Percentiles rank a stretch among this genome's conserved stretches.
Conservation (phyloP, 2,797 vertebrate genomes). For the Halcyon chelicuti region DNA sequence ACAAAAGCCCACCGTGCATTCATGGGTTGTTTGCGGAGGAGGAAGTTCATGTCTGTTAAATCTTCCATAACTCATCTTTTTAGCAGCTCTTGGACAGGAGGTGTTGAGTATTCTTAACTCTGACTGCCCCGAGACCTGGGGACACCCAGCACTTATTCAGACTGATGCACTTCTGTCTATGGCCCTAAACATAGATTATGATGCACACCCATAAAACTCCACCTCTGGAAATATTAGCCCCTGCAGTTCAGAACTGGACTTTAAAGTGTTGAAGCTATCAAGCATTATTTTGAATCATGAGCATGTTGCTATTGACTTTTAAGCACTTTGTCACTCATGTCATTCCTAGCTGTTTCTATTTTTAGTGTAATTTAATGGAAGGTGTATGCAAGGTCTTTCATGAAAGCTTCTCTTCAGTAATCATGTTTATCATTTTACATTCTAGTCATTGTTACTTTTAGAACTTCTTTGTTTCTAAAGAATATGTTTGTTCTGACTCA, state of each 20-base stretch:
- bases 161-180: neutral
- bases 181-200: neutral
- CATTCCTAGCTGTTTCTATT: neutral
- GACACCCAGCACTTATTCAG: neutral
- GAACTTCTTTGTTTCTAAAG: slow-evolving; percentile 26
- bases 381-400: neutral
- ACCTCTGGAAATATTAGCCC: neutral
- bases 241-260: neutral
- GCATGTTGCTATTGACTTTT: neutral
- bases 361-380: neutral
- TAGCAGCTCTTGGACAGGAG: neutral
- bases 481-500: slow-evolving; percentile 22
- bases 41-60: neutral
- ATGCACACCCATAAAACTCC: neutral
- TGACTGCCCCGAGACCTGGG: neutral
- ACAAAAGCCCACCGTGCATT: neutral
- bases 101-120: neutral
- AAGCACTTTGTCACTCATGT: neutral
- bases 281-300: neutral
- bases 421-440: slow-evolving; percentile 3
- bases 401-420: neutral
- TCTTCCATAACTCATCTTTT: neutral
- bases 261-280: neutral
- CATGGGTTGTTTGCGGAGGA: neutral
- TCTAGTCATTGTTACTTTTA: slow-evolving; percentile 7